These are phyloP conservation scores for Heliconius aoede DNA, from an alignment of 2,888 invertebrate genomes.

Conservation along the genomic window DNA sequence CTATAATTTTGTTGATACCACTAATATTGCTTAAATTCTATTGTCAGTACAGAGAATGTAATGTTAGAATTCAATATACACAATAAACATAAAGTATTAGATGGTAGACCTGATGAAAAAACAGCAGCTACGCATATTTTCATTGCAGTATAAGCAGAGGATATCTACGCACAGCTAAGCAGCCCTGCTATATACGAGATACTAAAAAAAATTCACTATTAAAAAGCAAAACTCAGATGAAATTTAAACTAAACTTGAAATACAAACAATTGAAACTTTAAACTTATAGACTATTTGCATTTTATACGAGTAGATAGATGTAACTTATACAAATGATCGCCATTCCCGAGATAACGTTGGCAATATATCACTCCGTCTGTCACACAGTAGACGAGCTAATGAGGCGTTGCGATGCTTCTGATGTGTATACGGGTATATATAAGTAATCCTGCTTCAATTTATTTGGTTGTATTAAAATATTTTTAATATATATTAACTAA, in stretches of 20 bases:
- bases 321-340: slow-evolving; percentile 23
- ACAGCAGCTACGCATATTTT: too few species aligned
- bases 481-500: not conserved
- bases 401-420: slow-evolving; percentile 17
- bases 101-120: too few species aligned
- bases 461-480: not conserved
- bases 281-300: too few species aligned
- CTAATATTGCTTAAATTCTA: not conserved
- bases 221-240: too few species aligned
- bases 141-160: too few species aligned
- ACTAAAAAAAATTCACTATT: too few species aligned
- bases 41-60: not conserved
- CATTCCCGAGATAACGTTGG: slow-evolving; percentile 15
- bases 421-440: slow-evolving; percentile 1
- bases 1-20: not conserved
- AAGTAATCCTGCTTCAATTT: not conserved
- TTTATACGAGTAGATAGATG: not conserved
- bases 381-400: slow-evolving; percentile 22
- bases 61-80: not conserved
- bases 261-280: too few species aligned
- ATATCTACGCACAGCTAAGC: too few species aligned
- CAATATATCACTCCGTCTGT: slow-evolving; percentile 27
- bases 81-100: too few species aligned
- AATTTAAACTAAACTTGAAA: too few species aligned
- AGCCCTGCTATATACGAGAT: too few species aligned